A percentile compares a stretch with the other conserved stretches of the same genome.
Conservation (phyloP, 2,888 invertebrate species). For the Diaprepes abbreviatus region DNA sequence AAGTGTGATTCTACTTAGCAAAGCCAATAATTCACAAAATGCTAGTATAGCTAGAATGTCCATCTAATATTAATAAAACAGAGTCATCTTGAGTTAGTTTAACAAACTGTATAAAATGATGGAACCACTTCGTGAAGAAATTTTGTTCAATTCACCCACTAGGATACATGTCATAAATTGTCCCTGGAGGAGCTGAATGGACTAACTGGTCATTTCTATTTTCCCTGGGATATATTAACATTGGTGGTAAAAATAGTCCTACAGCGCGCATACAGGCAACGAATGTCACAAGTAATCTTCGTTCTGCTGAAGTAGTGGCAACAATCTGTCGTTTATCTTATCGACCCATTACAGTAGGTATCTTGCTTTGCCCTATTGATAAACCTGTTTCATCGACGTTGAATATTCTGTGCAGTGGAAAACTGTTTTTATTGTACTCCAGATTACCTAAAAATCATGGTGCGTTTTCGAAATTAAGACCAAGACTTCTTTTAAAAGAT, state of each 20-base stretch:
- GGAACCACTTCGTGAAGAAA: conserved; percentile 59
- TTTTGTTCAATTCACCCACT: conserved; percentile 59
- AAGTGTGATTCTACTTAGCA: conserved; percentile 53
- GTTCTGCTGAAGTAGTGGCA: conserved; percentile 12
- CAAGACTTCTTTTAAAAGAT: no score
- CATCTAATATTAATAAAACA: conserved; percentile 52
- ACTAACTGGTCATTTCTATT: conserved; percentile 57
- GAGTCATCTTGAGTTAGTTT: conserved; percentile 47
- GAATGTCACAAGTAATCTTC: conserved; percentile 57
- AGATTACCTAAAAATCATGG: no score
- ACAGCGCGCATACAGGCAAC: conserved; percentile 59
- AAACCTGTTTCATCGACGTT: no score
- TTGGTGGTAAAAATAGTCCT: conserved; percentile 57
- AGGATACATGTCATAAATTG: conserved; percentile 50
- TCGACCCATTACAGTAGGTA: conserved; percentile 12
- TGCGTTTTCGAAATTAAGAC: no score
- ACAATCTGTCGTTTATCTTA: conserved; percentile 34
- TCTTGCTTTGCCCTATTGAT: not conserved
- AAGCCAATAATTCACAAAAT: conserved; percentile 3
- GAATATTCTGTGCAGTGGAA: no score
- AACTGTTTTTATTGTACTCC: no score
- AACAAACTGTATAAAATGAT: conserved; percentile 53
- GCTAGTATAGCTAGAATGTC: conserved; percentile 29
- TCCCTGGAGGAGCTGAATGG: conserved; percentile 57
- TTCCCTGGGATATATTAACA: conserved; percentile 60